These are phyloP conservation scores for Mechanitis mazaeus DNA, from an alignment of 2,888 invertebrate species.

Conservation along the genomic window DNA sequence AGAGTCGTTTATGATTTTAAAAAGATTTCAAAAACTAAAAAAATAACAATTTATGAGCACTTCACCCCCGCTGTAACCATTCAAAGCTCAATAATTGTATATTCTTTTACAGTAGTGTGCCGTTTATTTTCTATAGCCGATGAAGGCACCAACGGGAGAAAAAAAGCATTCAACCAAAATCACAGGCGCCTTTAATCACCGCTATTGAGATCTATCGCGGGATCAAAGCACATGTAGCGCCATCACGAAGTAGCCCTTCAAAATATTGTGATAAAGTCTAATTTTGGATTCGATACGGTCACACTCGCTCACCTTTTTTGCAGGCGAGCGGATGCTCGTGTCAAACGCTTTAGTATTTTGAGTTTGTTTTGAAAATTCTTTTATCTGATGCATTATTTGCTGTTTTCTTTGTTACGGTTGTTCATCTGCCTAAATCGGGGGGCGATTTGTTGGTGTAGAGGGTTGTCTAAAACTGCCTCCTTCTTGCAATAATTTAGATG, in stretches of 20 bases:
- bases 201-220: constrained; percentile 76
- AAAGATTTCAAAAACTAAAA: constrained; percentile 60
- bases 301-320: constrained; percentile 60
- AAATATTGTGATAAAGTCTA: constrained; percentile 63
- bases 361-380: constrained; percentile 78
- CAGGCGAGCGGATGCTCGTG: constrained; percentile 74
- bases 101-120: constrained; percentile 77
- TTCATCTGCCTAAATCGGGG: constrained; percentile 64
- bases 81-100: constrained; percentile 76
- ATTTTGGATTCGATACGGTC: constrained; percentile 54
- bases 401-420: constrained; percentile 65
- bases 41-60: constrained; percentile 74
- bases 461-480: constrained; percentile 61
- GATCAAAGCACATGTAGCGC: constrained; percentile 63
- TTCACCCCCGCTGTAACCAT: constrained; percentile 76
- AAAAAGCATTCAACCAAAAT: constrained; percentile 74
- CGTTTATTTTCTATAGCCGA: constrained; percentile 69
- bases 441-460: constrained; percentile 60
- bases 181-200: constrained; percentile 77
- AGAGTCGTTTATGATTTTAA: constrained; percentile 67
- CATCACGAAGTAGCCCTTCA: constrained; percentile 61
- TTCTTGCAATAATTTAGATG: constrained; percentile 76
- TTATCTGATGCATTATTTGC: constrained; percentile 75
- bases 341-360: constrained; percentile 77
- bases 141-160: constrained; percentile 61